Percentiles rank a stretch among this genome's conserved stretches.
These are phyloP conservation scores for Geotrupes spiniger DNA, from an alignment of 2,888 invertebrate species.

Conservation along the genomic window DNA sequence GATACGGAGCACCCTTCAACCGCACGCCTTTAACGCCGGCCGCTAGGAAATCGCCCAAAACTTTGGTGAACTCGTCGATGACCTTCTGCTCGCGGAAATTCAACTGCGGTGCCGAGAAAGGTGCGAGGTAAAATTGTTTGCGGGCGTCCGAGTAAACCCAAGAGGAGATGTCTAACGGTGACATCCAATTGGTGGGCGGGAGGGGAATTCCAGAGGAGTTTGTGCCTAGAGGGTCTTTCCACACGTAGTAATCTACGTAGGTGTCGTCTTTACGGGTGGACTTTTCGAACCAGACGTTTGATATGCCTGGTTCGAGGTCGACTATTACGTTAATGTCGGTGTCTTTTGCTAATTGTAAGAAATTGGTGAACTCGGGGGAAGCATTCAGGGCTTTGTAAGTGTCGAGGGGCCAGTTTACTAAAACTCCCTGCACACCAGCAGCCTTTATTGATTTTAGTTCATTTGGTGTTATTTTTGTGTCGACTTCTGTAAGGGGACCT, in stretches of 20 bases:
- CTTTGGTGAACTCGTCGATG: constrained; percentile 62
- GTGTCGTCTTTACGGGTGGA: constrained; percentile 58
- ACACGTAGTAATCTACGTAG: constrained; percentile 76
- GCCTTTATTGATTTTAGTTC: constrained; percentile 44
- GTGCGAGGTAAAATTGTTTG: constrained; percentile 74
- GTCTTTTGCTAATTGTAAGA: constrained; percentile 54
- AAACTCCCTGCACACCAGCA: constrained; percentile 61
- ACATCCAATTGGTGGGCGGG: constrained; percentile 69
- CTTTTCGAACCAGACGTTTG: constrained; percentile 68
- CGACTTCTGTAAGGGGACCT: constrained; percentile 70
- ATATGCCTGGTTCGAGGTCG: constrained; percentile 74
- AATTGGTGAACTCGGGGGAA: constrained; percentile 50
- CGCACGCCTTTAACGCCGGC: constrained; percentile 82
- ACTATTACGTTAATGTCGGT: constrained; percentile 62
- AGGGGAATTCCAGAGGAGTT: constrained; percentile 41
- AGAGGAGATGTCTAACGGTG: constrained; percentile 53
- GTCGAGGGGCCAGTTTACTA: constrained; percentile 62
- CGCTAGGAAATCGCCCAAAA: constrained; percentile 68
- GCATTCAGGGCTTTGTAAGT: constrained; percentile 61
- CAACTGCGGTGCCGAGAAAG: constrained; percentile 75
- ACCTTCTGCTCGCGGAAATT: constrained; percentile 73
- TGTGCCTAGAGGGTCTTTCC: constrained; percentile 57
- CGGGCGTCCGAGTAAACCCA: constrained; percentile 68
- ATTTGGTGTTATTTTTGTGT: constrained; percentile 42
- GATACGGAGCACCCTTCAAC: constrained; percentile 63